Conservation (phyloP, 2,888 invertebrate genomes). For the Teleiodes luculella region DNA sequence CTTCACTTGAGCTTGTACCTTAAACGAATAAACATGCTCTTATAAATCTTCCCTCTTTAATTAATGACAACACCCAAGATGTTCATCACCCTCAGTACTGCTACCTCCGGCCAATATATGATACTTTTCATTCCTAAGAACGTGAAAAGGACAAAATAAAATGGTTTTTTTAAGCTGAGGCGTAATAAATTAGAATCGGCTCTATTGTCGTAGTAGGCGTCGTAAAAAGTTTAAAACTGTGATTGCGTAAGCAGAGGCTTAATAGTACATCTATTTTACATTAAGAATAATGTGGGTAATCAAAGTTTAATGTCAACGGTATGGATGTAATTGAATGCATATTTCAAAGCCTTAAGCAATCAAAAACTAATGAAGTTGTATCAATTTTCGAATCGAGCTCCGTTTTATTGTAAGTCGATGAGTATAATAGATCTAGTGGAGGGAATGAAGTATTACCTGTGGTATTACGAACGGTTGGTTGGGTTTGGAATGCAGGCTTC, state of each 20-base stretch:
- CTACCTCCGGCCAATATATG: too few species aligned
- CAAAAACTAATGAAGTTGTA: slow-evolving; percentile 7
- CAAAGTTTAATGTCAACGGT: slow-evolving; percentile 1
- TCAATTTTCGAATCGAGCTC: slow-evolving; percentile 6
- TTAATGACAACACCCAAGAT: too few species aligned
- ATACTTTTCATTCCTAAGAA: too few species aligned
- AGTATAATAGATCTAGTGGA: neutral
- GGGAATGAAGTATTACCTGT: too few species aligned
- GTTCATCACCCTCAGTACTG: too few species aligned
- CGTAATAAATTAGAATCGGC: too few species aligned
- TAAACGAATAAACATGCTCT: too few species aligned
- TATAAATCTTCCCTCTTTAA: too few species aligned
- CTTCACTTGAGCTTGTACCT: too few species aligned
- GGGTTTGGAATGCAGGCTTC: neutral
- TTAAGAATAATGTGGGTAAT: slow-evolving; percentile 6
- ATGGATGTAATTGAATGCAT: neutral
- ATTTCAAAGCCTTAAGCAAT: slow-evolving; percentile 6
- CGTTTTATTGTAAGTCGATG: slow-evolving; percentile 1
- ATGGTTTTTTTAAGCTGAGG: too few species aligned
- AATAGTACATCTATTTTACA: neutral
- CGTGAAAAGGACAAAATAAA: too few species aligned
- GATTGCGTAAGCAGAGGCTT: neutral
- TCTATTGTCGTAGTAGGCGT: slow-evolving; percentile 3
- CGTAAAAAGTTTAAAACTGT: neutral
- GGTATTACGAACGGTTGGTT: neutral